Evolutionary conservation across 2,113 vertebrate species (phyloP).

Genomic region (Mormoops blainvillei): DNA sequence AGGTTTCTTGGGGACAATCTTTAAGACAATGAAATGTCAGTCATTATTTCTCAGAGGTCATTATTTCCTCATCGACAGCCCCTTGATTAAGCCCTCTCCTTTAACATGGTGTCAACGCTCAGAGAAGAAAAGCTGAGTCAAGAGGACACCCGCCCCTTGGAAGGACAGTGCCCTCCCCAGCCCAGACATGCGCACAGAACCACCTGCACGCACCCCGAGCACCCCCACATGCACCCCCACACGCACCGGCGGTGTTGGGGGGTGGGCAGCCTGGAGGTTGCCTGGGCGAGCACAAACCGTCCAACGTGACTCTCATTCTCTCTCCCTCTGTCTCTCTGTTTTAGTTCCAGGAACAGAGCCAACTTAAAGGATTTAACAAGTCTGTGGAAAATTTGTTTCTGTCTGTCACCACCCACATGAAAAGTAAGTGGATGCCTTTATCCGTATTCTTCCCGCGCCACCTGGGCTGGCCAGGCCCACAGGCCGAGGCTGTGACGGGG

Average conservation of each 20-base stretch:
- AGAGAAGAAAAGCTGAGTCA: not conserved
- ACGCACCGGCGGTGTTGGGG: not conserved
- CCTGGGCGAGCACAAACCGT: not conserved
- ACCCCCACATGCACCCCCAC: rapidly evolving
- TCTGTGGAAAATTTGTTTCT: conserved; percentile 91
- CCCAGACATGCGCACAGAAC: not conserved
- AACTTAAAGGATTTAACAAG: conserved; percentile 85
- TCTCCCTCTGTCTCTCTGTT: conserved; percentile 28
- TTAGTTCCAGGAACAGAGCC: conserved; percentile 80
- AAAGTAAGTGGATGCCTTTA: conserved; percentile 82
- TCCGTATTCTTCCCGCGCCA: rapidly evolving
- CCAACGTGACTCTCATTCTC: not conserved
- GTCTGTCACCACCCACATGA: conserved; percentile 86
- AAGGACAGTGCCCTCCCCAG: not conserved
- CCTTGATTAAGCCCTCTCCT: not conserved
- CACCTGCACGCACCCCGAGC: rapidly evolving
- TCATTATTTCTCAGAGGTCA: not conserved
- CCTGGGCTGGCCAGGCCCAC: rapidly evolving
- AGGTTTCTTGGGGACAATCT: not conserved
- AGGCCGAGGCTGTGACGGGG: not conserved
- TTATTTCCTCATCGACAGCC: not conserved
- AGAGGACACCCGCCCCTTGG: not conserved
- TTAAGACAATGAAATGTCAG: not conserved
- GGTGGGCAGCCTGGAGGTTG: not conserved
- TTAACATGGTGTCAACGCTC: not conserved